Conservation (phyloP, 2,888 invertebrate genomes). For the Cacoxenus indagator region DNA sequence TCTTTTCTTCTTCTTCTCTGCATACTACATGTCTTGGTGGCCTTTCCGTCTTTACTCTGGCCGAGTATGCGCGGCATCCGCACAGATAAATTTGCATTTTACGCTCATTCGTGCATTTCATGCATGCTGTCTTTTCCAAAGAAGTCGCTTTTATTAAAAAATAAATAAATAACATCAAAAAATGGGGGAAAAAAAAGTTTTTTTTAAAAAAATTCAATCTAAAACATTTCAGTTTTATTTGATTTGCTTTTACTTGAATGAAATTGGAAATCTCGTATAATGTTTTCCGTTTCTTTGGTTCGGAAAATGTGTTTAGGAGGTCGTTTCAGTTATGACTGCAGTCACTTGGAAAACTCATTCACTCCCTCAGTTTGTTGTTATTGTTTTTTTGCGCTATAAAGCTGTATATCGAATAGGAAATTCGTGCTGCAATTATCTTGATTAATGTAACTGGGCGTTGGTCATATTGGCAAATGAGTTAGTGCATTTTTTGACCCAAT, state of each 20-base stretch:
- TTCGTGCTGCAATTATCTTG: conserved; percentile 17
- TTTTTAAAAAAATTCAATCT: not conserved
- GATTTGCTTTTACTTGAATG: not conserved
- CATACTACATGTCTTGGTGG: too few species aligned
- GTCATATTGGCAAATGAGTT: conserved; percentile 12
- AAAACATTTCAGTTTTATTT: not conserved
- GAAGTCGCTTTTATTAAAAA: conserved; percentile 5
- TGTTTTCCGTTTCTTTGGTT: conserved; percentile 13
- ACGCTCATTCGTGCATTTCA: conserved; percentile 47
- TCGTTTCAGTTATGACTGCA: not conserved
- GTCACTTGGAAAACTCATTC: conserved; percentile 1
- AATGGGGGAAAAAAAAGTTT: not conserved
- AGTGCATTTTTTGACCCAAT: too few species aligned
- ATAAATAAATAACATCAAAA: not conserved
- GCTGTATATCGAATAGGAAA: not conserved
- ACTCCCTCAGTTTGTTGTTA: not conserved
- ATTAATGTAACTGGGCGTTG: conserved; percentile 16
- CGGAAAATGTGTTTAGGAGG: conserved; percentile 1
- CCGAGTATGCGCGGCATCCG: not conserved
- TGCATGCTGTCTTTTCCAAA: conserved; percentile 36
- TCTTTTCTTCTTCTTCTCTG: conserved; percentile 27
- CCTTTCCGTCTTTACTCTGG: conserved; percentile 29
- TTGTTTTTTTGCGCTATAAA: not conserved
- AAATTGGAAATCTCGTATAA: not conserved
- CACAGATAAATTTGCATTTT: conserved; percentile 30